These are phyloP conservation scores for Heterohyrax brucei DNA, from an alignment of 2,797 vertebrate genomes.

Conservation along the genomic window DNA sequence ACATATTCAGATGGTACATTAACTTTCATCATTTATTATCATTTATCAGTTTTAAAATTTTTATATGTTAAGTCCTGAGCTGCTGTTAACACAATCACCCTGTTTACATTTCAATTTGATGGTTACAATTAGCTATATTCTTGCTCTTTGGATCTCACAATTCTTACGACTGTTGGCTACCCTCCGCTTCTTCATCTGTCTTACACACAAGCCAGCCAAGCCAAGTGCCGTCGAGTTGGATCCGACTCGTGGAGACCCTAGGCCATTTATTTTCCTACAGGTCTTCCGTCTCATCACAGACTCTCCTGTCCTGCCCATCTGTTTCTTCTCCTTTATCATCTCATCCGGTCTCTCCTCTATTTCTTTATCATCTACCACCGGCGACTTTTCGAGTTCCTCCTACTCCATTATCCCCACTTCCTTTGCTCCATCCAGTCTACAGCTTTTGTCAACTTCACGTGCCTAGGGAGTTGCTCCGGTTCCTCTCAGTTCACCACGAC, in stretches of 20 bases:
- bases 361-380: background rate
- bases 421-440: background rate
- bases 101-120: background rate
- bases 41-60: constrained; percentile 11
- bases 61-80: background rate
- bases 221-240: no score
- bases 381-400: constrained; percentile 26
- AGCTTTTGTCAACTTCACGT: background rate
- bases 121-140: background rate
- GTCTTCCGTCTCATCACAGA: constrained; percentile 26
- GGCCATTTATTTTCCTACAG: constrained; percentile 31
- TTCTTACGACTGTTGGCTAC: background rate
- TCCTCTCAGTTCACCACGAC: background rate
- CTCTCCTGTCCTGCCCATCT: constrained; percentile 6
- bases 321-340: background rate
- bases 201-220: background rate
- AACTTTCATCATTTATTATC: constrained; percentile 92
- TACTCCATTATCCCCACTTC: background rate
- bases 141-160: background rate
- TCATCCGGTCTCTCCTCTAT: constrained; percentile 19
- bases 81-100: background rate
- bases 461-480: background rate
- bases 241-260: no score
- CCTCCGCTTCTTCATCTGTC: background rate
- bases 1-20: constrained; percentile 97